phyloP scores from a whole-genome alignment of 1,140 invertebrate species.

The Onthophagus taurus region DNA sequence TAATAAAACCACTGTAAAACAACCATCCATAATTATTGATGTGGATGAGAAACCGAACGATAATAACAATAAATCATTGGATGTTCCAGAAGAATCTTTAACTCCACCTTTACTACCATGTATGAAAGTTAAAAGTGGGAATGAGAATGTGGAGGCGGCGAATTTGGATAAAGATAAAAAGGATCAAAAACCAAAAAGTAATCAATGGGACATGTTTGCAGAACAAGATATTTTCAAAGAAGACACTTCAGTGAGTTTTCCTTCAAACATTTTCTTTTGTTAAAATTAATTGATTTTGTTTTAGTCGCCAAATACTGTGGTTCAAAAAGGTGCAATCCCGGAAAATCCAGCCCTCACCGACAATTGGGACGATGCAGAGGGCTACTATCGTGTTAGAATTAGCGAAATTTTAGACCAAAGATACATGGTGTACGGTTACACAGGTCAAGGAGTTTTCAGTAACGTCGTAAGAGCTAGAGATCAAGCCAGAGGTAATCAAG shows the following conservation, averaged over 20 bases:
- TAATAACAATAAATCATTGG: no score
- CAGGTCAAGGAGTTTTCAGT: conserved; percentile 97
- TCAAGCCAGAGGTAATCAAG: conserved; percentile 70
- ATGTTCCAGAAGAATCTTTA: conserved; percentile 36
- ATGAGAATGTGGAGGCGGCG: conserved; percentile 7
- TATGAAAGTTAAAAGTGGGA: conserved; percentile 30
- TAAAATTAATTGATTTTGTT: conserved; percentile 18
- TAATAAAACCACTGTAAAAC: no score
- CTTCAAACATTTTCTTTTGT: background rate
- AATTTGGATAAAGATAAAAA: conserved; percentile 17
- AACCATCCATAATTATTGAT: background rate
- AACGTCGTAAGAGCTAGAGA: conserved; percentile 95
- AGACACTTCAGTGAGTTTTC: conserved; percentile 66
- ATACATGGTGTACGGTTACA: conserved; percentile 95
- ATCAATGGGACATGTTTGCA: conserved; percentile 80
- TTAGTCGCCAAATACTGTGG: conserved; percentile 63
- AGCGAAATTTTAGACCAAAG: conserved; percentile 89
- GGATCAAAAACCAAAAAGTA: conserved; percentile 38
- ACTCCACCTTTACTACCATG: conserved; percentile 35
- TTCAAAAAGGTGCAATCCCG: conserved; percentile 52
- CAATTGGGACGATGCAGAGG: conserved; percentile 99
- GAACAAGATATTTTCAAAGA: conserved; percentile 80
- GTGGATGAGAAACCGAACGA: conserved; percentile 20
- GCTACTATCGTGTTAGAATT: conserved; percentile 90
- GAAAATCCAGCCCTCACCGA: conserved; percentile 91